Conservation (phyloP, 2,113 vertebrate species). For the Oxygymnocypris stewartii region DNA sequence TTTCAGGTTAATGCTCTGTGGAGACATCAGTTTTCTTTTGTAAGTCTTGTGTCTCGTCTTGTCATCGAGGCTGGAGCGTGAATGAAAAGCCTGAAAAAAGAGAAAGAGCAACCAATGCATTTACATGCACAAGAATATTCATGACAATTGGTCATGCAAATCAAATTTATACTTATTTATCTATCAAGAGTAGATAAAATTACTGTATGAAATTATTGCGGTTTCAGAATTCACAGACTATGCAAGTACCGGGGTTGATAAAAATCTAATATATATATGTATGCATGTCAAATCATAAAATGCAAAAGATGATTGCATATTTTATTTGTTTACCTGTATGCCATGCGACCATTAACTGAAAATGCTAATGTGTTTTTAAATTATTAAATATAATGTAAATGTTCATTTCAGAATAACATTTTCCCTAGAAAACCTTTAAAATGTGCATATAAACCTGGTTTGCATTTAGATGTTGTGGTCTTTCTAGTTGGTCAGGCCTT, state of each 20-base stretch:
- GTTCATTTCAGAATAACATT: no score
- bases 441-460: no score
- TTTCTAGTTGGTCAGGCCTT: neutral
- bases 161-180: neutral
- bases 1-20: constrained; percentile 10
- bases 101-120: neutral
- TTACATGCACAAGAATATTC: constrained; percentile 6
- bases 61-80: no score
- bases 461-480: no score
- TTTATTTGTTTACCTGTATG: no score
- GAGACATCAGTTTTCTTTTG: constrained; percentile 3
- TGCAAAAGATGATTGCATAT: no score
- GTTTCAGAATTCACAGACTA: neutral
- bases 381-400: no score
- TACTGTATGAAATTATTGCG: neutral
- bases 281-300: no score
- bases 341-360: no score
- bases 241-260: neutral
- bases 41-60: neutral
- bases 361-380: no score
- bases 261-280: no score
- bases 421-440: no score
- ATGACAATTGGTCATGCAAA: neutral
- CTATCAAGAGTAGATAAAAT: neutral
- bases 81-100: neutral